Evolutionary conservation across 2,797 vertebrate species (phyloP).

Genomic region (Rousettus madagascariensis): DNA sequence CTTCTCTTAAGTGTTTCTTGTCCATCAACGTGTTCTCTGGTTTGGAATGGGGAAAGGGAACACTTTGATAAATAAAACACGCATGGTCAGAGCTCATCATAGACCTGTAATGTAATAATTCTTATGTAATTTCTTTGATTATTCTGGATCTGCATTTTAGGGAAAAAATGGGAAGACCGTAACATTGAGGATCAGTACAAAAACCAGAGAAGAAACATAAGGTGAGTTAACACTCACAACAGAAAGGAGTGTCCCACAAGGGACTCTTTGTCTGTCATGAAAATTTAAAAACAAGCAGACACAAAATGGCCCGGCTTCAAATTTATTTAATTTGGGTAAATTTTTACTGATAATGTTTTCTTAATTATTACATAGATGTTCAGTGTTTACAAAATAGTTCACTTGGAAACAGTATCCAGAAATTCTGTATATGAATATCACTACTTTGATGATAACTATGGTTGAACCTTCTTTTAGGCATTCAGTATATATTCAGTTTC

Average conservation of each 20-base stretch:
- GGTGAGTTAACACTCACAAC: conserved; percentile 42
- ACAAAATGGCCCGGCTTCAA: background rate
- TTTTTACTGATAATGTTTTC: background rate
- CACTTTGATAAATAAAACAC: background rate
- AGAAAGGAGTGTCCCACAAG: background rate
- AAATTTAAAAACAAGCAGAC: background rate
- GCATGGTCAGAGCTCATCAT: background rate
- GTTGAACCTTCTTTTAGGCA: background rate
- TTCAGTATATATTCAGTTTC: background rate
- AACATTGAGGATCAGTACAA: conserved; percentile 12
- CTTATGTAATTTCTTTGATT: background rate
- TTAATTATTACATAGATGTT: background rate
- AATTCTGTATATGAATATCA: background rate
- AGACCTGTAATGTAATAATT: background rate
- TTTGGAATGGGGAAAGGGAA: background rate
- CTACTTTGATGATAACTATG: background rate
- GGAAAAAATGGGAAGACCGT: conserved; percentile 32
- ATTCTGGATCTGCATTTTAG: conserved; percentile 57
- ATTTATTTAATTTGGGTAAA: background rate
- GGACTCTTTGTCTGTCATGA: background rate
- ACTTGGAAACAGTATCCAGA: conserved; percentile 13
- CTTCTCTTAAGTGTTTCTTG: background rate
- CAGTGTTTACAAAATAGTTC: background rate
- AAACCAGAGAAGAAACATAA: conserved; percentile 1
- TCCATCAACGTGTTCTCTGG: background rate